phyloP scores from a whole-genome alignment of 2,113 vertebrate genomes.

The Thalassarche chlororhynchos region DNA sequence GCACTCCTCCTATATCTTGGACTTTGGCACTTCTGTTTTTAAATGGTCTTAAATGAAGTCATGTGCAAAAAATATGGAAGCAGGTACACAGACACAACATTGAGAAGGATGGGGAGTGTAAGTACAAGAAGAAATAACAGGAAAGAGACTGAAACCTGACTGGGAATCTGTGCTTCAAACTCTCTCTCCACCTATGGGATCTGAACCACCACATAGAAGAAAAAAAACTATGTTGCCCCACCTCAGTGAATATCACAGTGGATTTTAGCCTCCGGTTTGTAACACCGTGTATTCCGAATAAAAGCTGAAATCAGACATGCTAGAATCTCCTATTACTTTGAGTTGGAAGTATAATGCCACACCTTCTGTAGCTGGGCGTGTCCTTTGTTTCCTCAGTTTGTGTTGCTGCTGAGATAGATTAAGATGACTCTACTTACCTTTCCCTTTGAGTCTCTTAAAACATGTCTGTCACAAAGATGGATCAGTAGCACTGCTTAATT shows the following conservation, averaged over 20 bases:
- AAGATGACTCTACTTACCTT: not conserved
- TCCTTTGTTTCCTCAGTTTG: not conserved
- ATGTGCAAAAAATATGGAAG: not conserved
- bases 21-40: not conserved
- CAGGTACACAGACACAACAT: not conserved
- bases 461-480: not conserved
- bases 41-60: not conserved
- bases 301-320: not conserved
- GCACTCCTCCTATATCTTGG: not conserved
- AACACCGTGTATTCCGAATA: rapidly evolving
- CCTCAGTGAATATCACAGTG: not conserved
- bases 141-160: not conserved
- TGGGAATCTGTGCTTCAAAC: not conserved
- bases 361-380: not conserved
- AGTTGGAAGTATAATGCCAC: not conserved
- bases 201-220: not conserved
- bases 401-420: not conserved
- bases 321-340: not conserved
- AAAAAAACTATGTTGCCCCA: not conserved
- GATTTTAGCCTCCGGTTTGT: not conserved
- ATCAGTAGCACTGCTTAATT: not conserved
- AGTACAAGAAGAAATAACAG: not conserved
- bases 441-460: not conserved
- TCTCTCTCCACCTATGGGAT: not conserved
- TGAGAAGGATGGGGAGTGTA: not conserved